Percentiles rank a stretch among this genome's conserved stretches.
Evolutionary conservation across 2,888 invertebrate species (phyloP).

Genomic region (Mellilla xanthometata): DNA sequence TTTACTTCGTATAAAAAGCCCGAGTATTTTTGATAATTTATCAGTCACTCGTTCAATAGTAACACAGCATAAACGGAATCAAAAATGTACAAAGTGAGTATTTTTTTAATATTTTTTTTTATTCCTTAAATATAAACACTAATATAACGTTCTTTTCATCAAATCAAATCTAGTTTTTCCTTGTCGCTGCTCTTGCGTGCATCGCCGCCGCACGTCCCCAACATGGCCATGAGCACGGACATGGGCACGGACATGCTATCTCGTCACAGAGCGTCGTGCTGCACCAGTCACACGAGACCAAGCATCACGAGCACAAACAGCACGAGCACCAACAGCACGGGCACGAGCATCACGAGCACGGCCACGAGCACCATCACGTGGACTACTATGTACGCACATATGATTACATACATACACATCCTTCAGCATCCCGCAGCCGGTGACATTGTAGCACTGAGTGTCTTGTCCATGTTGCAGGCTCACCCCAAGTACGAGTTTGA

Average conservation of each 20-base stretch:
- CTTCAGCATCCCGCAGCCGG: not conserved
- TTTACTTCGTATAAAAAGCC: constrained; percentile 24
- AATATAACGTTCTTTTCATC: no score
- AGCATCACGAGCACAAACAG: constrained; percentile 16
- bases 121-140: no score
- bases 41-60: constrained; percentile 16
- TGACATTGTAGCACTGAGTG: not conserved
- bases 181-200: constrained; percentile 8
- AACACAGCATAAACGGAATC: constrained; percentile 1
- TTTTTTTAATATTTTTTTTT: no score
- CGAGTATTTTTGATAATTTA: constrained; percentile 12
- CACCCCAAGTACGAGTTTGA: constrained; percentile 32
- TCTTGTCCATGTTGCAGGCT: constrained; percentile 10
- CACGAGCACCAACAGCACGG: constrained; percentile 2
- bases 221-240: constrained; percentile 3
- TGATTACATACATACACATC: not conserved
- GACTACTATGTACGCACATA: constrained; percentile 21
- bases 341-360: constrained; percentile 6
- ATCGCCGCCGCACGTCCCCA: constrained; percentile 14
- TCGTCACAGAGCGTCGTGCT: constrained; percentile 49
- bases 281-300: constrained; percentile 45
- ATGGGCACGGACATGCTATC: constrained; percentile 31
- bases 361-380: constrained; percentile 7
- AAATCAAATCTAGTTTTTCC: constrained; percentile 7
- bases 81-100: constrained; percentile 27